Conservation (phyloP, 2,113 vertebrate species). For the Pedionomus torquatus region DNA sequence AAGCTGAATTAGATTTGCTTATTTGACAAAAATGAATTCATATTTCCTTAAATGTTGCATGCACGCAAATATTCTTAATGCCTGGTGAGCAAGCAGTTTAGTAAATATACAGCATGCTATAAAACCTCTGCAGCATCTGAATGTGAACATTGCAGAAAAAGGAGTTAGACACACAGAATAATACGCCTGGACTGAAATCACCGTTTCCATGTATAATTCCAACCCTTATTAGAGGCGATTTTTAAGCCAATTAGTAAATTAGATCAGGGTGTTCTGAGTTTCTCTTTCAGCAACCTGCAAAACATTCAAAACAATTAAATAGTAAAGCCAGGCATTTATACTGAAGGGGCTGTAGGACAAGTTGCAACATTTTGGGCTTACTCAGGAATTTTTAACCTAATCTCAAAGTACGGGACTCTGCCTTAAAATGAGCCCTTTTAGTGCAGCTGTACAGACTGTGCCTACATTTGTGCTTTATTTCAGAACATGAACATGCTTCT, state of each 20-base stretch:
- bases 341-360: background rate
- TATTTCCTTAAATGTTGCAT: slow-evolving; percentile 10
- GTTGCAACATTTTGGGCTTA: background rate
- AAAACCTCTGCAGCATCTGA: background rate
- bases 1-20: slow-evolving; percentile 3
- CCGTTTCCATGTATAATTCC: background rate
- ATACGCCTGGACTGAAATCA: background rate
- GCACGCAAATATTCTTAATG: background rate
- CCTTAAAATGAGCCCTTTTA: background rate
- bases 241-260: slow-evolving; percentile 22
- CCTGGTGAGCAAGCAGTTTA: background rate
- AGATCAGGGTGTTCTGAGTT: background rate
- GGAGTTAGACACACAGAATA: background rate
- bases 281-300: background rate
- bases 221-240: background rate
- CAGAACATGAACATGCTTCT: background rate
- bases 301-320: background rate
- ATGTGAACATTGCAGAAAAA: background rate
- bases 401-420: background rate
- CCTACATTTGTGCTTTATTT: background rate
- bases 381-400: background rate
- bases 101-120: background rate
- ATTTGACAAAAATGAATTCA: background rate
- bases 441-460: background rate
- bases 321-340: background rate